Conservation (phyloP, 2,888 invertebrate species). For the Dicycla oo region DNA sequence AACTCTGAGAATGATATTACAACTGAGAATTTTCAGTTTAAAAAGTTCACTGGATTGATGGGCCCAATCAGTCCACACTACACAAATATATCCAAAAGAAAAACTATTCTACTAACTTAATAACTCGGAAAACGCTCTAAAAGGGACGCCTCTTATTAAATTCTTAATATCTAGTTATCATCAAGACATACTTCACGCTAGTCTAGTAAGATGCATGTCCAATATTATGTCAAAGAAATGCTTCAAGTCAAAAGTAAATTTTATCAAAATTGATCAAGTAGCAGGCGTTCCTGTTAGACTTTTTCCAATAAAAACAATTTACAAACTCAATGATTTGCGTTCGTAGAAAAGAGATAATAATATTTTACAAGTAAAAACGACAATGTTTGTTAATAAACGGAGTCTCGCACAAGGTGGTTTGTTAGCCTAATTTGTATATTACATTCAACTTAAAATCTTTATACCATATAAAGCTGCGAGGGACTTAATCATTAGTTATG, state of each 20-base stretch:
- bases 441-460: conserved; percentile 57
- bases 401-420: conserved; percentile 50
- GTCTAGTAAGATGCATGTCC: conserved; percentile 37
- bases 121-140: conserved; percentile 74
- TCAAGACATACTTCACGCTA: conserved; percentile 39
- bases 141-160: conserved; percentile 70
- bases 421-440: conserved; percentile 63
- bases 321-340: conserved; percentile 87
- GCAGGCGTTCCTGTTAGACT: conserved; percentile 75
- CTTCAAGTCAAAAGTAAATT: conserved; percentile 56
- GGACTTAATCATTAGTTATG: conserved; percentile 63
- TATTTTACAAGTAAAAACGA: conserved; percentile 84
- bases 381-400: conserved; percentile 70
- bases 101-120: conserved; percentile 78
- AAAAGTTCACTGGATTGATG: conserved; percentile 68
- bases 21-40: conserved; percentile 74
- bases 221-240: conserved; percentile 49
- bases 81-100: conserved; percentile 82
- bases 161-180: conserved; percentile 59
- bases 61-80: conserved; percentile 71
- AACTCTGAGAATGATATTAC: conserved; percentile 65
- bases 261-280: conserved; percentile 60
- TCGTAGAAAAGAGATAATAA: conserved; percentile 82
- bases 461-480: conserved; percentile 55
- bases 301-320: conserved; percentile 81